These are phyloP conservation scores for Casuarius casuarius DNA, from an alignment of 2,113 vertebrate species.

Conservation along the genomic window DNA sequence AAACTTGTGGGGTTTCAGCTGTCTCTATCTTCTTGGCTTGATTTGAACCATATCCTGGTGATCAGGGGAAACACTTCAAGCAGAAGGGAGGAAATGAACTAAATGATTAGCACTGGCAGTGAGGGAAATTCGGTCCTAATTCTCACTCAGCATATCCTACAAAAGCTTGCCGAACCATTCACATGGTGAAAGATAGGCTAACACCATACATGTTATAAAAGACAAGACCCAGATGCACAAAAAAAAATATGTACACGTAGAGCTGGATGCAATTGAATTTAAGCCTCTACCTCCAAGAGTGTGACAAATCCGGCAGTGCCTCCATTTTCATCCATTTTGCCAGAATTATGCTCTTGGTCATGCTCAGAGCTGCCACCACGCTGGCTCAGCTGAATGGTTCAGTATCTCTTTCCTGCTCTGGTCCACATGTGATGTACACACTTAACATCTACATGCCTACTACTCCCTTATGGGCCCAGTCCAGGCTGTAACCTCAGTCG, in stretches of 20 bases:
- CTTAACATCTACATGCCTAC: background rate
- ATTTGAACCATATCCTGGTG: background rate
- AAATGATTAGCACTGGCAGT: background rate
- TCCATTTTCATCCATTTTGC: background rate
- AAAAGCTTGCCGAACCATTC: background rate
- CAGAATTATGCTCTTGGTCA: background rate
- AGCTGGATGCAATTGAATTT: background rate
- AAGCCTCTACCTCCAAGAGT: background rate
- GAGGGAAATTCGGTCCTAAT: background rate
- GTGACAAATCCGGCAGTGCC: background rate
- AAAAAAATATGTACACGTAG: background rate
- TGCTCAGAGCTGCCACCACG: background rate
- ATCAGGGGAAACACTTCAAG: background rate
- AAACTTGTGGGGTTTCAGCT: conserved; percentile 22
- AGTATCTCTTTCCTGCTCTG: background rate
- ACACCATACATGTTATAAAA: background rate
- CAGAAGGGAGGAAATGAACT: conserved; percentile 1
- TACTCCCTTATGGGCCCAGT: fast-evolving
- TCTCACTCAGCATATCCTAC: background rate
- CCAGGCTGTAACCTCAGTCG: background rate
- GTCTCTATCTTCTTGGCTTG: background rate
- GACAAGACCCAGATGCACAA: background rate
- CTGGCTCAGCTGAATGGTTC: background rate
- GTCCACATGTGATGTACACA: background rate
- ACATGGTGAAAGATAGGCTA: background rate